These are phyloP conservation scores for Clarias magur DNA, from an alignment of 2,113 vertebrate genomes.

Conservation along the genomic window DNA sequence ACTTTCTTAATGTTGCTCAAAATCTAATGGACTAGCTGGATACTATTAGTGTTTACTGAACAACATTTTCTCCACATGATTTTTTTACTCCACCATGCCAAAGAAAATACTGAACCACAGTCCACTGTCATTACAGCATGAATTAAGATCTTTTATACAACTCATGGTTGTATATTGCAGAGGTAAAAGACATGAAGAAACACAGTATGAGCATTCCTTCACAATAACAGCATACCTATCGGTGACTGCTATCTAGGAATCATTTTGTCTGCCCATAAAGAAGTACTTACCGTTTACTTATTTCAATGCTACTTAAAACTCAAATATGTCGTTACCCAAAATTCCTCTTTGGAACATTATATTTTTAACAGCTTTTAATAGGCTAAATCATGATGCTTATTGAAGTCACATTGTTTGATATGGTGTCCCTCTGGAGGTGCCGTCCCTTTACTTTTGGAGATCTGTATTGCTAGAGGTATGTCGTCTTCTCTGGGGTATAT, in stretches of 20 bases:
- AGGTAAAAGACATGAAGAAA: not conserved
- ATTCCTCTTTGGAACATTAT: not conserved
- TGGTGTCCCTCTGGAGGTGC: not conserved
- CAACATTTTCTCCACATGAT: not conserved
- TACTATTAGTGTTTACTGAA: not conserved
- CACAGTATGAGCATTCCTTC: not conserved
- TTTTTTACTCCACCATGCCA: not conserved
- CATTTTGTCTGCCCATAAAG: not conserved
- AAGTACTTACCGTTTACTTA: not conserved
- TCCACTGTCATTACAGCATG: not conserved
- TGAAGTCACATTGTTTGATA: not conserved
- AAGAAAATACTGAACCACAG: not conserved
- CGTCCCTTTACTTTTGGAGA: not conserved
- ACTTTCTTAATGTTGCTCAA: slow-evolving; percentile 10
- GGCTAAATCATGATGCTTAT: not conserved
- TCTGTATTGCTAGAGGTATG: no score
- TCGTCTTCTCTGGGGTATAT: not conserved
- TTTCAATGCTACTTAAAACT: not conserved
- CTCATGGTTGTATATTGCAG: not conserved
- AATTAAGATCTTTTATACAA: slow-evolving; percentile 2
- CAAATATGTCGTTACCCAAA: not conserved
- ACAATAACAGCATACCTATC: not conserved
- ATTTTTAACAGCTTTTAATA: not conserved
- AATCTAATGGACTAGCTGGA: not conserved
- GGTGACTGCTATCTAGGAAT: not conserved